Evolutionary conservation across 2,797 vertebrate genomes (phyloP), one percentile per base, ranked within the genome.

Genomic region (Lepus townsendii): DNA sequence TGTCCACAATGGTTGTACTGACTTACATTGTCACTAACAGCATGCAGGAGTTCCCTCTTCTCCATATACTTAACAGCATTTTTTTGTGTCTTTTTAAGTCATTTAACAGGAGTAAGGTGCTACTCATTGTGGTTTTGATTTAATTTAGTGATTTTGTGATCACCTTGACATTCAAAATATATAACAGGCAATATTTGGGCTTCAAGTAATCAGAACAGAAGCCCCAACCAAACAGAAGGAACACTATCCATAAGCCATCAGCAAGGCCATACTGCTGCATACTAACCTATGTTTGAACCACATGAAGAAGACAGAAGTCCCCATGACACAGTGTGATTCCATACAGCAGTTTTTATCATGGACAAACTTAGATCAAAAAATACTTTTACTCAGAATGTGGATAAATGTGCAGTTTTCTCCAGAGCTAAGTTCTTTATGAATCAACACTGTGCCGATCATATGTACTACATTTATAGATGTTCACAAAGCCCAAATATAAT

Each of bases 401-500:
- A 82, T 90, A 69, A 69, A 83, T 20, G 16, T 32, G 4, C 54
- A 79, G 14, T 57, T 94, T 93, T 66, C 42, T 91, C 26, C 20
- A 92, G n/a, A 88, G 27, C 63, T 22, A 94, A 87, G 16, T 82
- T 93, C 54, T 92, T 90, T 86, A 42, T 82, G 72, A 96, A 79
- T 65, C 35, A 90, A 63, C 22, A 87, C 27, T 52, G 83, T 32
- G 68, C 2, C 65, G 88, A 83, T 68, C 50, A 90, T 35, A 32
- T 75, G 85, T 66, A 90, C 90, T 65, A 85, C 22, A 76, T 90
- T 79, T 76, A 65, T 76, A 88, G 80, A 88, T 91, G 47, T 80
- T 90, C 84, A 80, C n/a, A 88, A 86, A 93, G 22, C 2, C 30
- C 35, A 88, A 52, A 69, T 83, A 42, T 86, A 80, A 72, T 95